Base-by-base conservation (phyloP, 37 sponge, comb jelly and placozoan genomes). In the Halichondria panicea region DNA sequence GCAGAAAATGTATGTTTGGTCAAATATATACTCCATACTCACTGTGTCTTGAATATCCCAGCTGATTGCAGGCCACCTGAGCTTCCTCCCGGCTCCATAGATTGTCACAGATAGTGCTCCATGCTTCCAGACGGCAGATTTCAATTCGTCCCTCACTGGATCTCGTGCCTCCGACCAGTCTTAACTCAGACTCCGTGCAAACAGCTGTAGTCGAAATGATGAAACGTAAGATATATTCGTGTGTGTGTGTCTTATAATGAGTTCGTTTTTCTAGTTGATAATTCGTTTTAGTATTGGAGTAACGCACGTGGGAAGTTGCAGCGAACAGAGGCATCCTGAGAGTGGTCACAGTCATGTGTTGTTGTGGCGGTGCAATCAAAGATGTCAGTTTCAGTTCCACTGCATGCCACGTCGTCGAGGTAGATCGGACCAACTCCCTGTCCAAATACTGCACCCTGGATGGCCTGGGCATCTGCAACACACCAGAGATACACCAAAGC, bases 361-460 rank as follows among this genome's bases (percentile, higher is more conserved):
- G 62, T 57, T 1, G 41, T 45, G 43, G 1, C 12, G 0, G 55
- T 39, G 43, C 79, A 78, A 28, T 44, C 54, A 9, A 54, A 35
- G 1, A 78, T 40, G 5, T 38, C 40, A 1, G 0, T 21, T 58
- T 82, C 82, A 31, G 48, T 67, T 18, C 79, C 69, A 57, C 13
- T 34, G 61, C 81, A 71, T 0, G 64, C 39, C 41, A 80, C 72
- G 25, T 71, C 50, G 40, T 80, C 81, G 72, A 80, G 63, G 46
- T 46, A 45, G 25, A 80, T 54, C 24, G 70, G 36, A 1, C 81
- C 72, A 36, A n/a, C 34, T 34, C 27, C 41, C 30, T 55, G 60
- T 13, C 75, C 75, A 75, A 75, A 75, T 36, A 24, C 9, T 27
- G 77, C 64, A 8, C 22, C 18, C 12, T 28, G 24, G 22, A 38